Base-by-base conservation (phyloP, 2,888 invertebrate genomes). In the Megastigmus dorsalis region DNA sequence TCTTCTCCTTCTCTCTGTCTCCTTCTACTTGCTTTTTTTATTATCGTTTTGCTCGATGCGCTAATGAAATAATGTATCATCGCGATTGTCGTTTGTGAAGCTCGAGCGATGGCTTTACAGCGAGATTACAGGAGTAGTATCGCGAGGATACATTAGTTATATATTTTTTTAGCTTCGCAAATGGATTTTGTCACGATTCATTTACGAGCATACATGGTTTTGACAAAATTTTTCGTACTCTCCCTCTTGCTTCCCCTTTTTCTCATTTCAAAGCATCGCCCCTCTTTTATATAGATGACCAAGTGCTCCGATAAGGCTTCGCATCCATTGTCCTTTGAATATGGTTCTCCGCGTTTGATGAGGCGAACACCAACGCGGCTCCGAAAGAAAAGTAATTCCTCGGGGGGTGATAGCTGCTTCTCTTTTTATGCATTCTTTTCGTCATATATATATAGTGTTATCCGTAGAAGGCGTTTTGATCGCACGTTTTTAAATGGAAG, bases 41-140 rank as follows among this genome's bases (percentile, higher is more conserved):
- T 28, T 9, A 6, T 30, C 28, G 18, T 15, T 13, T 38, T 10
- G 15, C 2, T 18, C 20, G 15, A 10, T 75, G 59, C 55, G 75
- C 60, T 75, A 80, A 82, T 79, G 68, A 79, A 76, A 78, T 79
- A 79, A 80, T 78, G 70, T 55, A 54, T 74, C 33, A 41, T 28
- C 10, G 60, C 71, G 68, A 73, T 78, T 74, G 63, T 76, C 60
- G 20, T 23, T 23, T 41, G 7, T 15, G 7, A 2, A 18, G 15
- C 55, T 55, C 28, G 1, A 52, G 38, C 20, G 52, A 20, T 18
- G 30, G 4, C 7, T 20, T 36, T 1, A 5, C 9, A 50, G 28
- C 2, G 20, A 36, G n/a, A 15, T 50, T 10, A 33, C 38, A 59
- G 18, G 50, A n/a, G n/a, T n/a, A n/a, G 36, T 15, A 36, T 43